Base-by-base conservation (phyloP, 2,113 vertebrate species). In the Micronycteris hirsuta region DNA sequence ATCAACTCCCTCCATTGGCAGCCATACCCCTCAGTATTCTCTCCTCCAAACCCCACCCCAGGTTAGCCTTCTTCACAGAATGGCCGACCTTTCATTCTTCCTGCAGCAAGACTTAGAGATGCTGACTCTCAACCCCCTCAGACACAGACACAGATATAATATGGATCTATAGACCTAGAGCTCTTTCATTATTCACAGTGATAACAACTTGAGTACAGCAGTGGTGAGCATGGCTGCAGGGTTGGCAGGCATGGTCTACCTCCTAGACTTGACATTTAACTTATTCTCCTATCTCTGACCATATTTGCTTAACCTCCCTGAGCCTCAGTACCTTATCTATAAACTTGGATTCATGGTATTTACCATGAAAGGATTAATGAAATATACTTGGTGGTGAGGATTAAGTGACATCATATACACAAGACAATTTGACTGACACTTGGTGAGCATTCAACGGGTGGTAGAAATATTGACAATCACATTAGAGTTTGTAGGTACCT, bases 171-270 rank as follows among this genome's bases (percentile, higher is more conserved):
- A 78, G 61, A 31, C 24, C 43, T 22, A 1, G 26, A 2, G 73
- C 52, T 19, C 49, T 33, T 36, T 71, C 47, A 2, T 74, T 49
- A 54, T 36, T 56, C 84, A 36, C 7, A 8, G 77, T 10, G 19
- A 5, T 7, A 31, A 65, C 31, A 15, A 2, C 80, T 28, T 3
- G 1, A 63, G 31, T 8, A 71, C 65, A 15, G 52, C 16, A 4
- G 43, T 2, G 22, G 47, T 0, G 68, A 82, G 41, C 41, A 0
- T 3, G 36, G 41, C 78, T 82, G 5, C 3, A 2, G 67, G 70
- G 41, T 77, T 38, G 0, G 47, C 0, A 0, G 49, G 19, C 73
- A 43, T 24, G 16, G 43, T 22, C 22, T 65, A 2, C 6, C 1
- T 36, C 38, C 85, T 31, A 38, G 61, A 49, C 36, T 22, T 5